Evolutionary conservation across 2,113 vertebrate genomes (phyloP).

Genomic region (Mobula hypostoma): DNA sequence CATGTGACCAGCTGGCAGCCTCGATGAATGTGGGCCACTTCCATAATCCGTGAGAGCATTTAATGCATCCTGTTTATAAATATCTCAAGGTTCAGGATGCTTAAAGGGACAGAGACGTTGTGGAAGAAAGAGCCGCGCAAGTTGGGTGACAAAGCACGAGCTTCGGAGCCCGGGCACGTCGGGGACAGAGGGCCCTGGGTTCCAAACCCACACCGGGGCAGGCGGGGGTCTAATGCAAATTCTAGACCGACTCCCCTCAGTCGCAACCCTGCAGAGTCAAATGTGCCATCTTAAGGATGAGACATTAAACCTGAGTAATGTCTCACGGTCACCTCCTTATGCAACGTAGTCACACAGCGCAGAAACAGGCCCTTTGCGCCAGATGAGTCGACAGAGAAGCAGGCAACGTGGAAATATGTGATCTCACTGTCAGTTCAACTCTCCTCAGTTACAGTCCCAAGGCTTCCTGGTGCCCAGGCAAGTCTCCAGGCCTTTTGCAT

Average conservation of each 20-base stretch:
- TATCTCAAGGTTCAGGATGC: background rate
- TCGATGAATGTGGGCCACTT: background rate
- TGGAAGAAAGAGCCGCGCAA: background rate
- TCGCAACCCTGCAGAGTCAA: background rate
- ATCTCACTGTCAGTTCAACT: too few relatives aligned
- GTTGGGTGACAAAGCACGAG: background rate
- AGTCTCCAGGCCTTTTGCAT: too few relatives aligned
- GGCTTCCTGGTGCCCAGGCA: too few relatives aligned
- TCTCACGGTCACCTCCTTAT: too few relatives aligned
- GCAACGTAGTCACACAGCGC: too few relatives aligned
- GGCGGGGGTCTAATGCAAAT: too few relatives aligned
- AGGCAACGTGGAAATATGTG: too few relatives aligned
- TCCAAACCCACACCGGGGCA: too few relatives aligned
- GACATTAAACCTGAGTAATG: background rate
- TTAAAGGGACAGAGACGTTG: background rate
- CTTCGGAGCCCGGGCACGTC: too few relatives aligned
- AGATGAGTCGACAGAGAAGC: too few relatives aligned
- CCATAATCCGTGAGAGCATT: background rate
- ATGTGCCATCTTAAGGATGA: background rate
- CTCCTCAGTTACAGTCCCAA: too few relatives aligned
- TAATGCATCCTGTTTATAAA: background rate
- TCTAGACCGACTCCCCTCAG: background rate
- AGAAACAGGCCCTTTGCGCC: too few relatives aligned
- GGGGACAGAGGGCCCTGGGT: background rate
- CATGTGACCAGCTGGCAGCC: background rate